Percentiles rank a stretch among this genome's conserved stretches.
phyloP scores from a whole-genome alignment of 1,140 invertebrate genomes.

The Microvelia longipes region DNA sequence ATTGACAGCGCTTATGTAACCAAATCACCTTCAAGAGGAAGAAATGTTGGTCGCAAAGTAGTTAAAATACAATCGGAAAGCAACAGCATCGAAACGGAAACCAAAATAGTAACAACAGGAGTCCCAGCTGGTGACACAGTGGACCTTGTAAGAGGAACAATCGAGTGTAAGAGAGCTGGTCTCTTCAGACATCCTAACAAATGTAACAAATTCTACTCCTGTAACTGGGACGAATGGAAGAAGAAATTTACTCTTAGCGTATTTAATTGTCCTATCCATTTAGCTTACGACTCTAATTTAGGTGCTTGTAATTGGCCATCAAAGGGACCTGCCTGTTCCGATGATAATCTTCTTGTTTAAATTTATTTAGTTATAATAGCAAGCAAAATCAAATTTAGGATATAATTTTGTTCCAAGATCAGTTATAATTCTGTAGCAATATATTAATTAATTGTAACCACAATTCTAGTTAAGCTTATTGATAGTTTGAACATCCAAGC shows the following conservation, averaged over 20 bases:
- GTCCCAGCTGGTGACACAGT: constrained; percentile 33
- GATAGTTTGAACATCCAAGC: too few species aligned
- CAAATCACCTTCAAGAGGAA: neutral
- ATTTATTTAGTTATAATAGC: too few species aligned
- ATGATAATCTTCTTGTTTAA: constrained; percentile 47
- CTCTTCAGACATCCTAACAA: constrained; percentile 65
- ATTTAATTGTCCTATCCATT: constrained; percentile 64
- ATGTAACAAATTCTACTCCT: constrained; percentile 73
- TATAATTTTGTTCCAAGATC: too few species aligned
- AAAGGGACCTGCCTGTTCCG: constrained; percentile 58
- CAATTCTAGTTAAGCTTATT: too few species aligned
- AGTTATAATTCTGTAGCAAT: too few species aligned
- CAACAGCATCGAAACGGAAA: neutral
- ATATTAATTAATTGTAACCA: too few species aligned
- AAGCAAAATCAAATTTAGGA: too few species aligned
- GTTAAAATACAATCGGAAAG: neutral
- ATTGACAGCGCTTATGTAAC: neutral
- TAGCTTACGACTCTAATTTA: constrained; percentile 56
- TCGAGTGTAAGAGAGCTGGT: constrained; percentile 57
- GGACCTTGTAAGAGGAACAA: constrained; percentile 39
- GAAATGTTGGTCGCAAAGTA: neutral
- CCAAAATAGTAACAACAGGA: constrained; percentile 12
- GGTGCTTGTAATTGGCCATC: constrained; percentile 71
- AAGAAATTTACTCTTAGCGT: constrained; percentile 60
- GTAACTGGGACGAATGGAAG: constrained; percentile 65